Percentiles rank a stretch among this genome's conserved stretches.
Conservation (phyloP, 2,888 invertebrate genomes). For the Lasioglossum marginatum region DNA sequence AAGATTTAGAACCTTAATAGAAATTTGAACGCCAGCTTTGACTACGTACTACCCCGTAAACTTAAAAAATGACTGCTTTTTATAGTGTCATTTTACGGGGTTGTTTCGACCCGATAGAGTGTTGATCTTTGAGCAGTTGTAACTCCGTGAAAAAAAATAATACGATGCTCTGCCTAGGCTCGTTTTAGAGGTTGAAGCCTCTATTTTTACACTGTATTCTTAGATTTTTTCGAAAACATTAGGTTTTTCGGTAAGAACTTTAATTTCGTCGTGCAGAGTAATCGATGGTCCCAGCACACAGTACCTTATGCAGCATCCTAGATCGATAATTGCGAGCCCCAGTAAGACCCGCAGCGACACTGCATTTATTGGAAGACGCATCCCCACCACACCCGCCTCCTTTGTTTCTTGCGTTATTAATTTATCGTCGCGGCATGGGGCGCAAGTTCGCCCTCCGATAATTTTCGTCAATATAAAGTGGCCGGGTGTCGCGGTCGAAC, state of each 20-base stretch:
- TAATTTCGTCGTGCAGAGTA: background rate
- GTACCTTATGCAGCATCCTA: background rate
- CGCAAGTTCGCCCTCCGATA: constrained; percentile 16
- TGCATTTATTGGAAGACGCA: background rate
- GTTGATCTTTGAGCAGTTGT: background rate
- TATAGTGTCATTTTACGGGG: background rate
- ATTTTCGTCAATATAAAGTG: constrained; percentile 26
- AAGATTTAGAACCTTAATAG: background rate
- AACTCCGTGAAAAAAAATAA: background rate
- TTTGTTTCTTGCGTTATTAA: constrained; percentile 32
- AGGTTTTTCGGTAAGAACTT: background rate
- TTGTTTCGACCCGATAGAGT: background rate
- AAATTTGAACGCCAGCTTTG: background rate
- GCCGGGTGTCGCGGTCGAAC: background rate
- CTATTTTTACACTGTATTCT: background rate
- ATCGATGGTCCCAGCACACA: background rate
- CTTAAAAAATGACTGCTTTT: background rate
- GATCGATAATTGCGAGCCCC: background rate
- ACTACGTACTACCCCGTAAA: background rate
- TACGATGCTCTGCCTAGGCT: background rate
- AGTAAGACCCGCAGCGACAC: background rate
- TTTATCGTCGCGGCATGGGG: constrained; percentile 12
- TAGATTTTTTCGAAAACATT: background rate
- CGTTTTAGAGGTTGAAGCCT: background rate
- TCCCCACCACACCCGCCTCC: background rate